Evolutionary conservation across 2,888 invertebrate genomes (phyloP).

Genomic region (Eilema caniola): DNA sequence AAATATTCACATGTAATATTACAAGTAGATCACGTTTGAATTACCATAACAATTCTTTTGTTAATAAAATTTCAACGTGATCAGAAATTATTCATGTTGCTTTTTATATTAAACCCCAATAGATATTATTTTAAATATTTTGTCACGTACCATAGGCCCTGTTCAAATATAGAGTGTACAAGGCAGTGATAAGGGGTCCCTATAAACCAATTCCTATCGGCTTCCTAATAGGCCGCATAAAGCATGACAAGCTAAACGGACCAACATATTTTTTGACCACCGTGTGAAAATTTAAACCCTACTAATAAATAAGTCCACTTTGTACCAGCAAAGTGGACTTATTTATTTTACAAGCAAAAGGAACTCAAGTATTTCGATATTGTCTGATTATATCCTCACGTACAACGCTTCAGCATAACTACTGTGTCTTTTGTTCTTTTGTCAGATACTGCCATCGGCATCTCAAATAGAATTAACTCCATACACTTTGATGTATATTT

Average conservation of each 20-base stretch:
- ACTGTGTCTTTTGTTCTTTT: constrained; percentile 22
- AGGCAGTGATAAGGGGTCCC: too few relatives aligned
- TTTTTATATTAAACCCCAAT: constrained; percentile 56
- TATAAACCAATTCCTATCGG: too few relatives aligned
- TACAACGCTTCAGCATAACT: neutral
- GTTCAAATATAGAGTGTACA: constrained; percentile 17
- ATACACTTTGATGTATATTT: constrained; percentile 63
- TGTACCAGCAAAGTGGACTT: too few relatives aligned
- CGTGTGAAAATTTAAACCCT: too few relatives aligned
- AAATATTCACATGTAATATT: constrained; percentile 23
- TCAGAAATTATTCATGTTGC: constrained; percentile 50
- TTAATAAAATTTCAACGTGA: constrained; percentile 49
- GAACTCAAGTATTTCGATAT: neutral
- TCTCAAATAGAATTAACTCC: constrained; percentile 46
- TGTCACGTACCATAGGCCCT: constrained; percentile 57
- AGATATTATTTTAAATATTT: constrained; percentile 55
- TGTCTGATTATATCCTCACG: neutral
- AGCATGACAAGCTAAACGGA: too few relatives aligned
- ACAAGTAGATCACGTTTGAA: constrained; percentile 45
- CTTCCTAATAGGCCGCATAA: too few relatives aligned
- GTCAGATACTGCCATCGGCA: constrained; percentile 41
- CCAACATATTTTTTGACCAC: too few relatives aligned
- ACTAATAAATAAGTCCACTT: too few relatives aligned
- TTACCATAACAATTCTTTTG: constrained; percentile 42
- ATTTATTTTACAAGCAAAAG: too few relatives aligned